A percentile compares a stretch with the other conserved stretches of the same genome.
Conservation (phyloP, 2,113 vertebrate genomes). For the Saguinus imperator region DNA sequence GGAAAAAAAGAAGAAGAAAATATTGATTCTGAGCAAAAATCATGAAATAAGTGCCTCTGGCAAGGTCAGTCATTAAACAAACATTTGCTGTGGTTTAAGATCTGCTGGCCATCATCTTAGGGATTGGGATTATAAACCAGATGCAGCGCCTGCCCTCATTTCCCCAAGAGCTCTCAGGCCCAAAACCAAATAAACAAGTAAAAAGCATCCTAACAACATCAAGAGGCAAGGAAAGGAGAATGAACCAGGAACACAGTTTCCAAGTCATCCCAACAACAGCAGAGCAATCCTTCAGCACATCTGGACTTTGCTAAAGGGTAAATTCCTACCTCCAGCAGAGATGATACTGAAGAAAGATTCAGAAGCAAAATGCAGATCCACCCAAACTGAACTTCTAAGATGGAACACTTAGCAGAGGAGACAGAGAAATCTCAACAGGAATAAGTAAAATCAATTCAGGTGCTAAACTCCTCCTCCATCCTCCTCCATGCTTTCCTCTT, state of each 20-base stretch:
- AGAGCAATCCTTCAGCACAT: background rate
- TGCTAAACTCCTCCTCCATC: background rate
- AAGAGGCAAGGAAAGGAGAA: accelerated
- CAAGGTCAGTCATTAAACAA: background rate
- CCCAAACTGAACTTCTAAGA: background rate
- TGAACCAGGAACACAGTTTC: background rate
- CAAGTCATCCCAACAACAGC: background rate
- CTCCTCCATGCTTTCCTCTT: background rate
- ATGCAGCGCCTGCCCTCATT: accelerated
- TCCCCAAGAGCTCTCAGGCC: background rate
- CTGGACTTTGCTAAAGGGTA: background rate
- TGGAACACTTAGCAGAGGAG: background rate
- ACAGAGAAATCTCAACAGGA: background rate
- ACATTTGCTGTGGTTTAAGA: background rate
- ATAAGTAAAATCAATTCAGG: background rate
- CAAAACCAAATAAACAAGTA: background rate
- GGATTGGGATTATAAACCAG: background rate
- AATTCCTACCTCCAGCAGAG: background rate
- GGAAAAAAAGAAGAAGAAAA: background rate
- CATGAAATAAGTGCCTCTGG: background rate
- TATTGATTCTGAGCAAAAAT: conserved; percentile 34
- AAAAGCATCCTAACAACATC: background rate
- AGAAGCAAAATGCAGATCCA: background rate
- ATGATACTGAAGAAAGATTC: background rate
- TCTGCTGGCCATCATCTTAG: background rate